Evolutionary conservation across 2,797 vertebrate genomes (phyloP), one percentile per base, ranked within the genome.

Genomic region (Bucorvus abyssinicus): DNA sequence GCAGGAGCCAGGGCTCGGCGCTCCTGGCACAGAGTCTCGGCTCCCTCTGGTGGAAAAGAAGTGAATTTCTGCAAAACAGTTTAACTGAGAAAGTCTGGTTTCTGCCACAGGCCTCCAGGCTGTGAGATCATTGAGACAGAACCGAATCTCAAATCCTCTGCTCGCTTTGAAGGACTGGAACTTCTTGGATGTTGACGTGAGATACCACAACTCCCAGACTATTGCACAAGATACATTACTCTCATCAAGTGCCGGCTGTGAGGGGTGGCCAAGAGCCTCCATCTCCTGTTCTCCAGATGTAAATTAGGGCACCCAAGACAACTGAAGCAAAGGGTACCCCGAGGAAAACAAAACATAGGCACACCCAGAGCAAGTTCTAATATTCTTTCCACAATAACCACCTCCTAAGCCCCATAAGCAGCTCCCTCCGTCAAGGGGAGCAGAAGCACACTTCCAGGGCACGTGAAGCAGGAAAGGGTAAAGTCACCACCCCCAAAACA

Each of bases 31-130:
- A 65, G 77, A 13, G 23, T 44, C 65, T 73, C 52, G 19, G 95
- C 95, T 91, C 95, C 96, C 93, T 89, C 97, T 95, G 68, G 92
- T 91, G 97, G 97, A 74, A 87, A 65, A 81, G 12, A 40, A 16
- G 7, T 13, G 0, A 38, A 65, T 85, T 87, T 59, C 74, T 56
- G 56, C 76, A 67, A 30, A 73, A 74, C 42, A 5, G 14, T 26
- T 45, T 7, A 21, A 8, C 7, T 4, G 24, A 49, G 7, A 44
- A 64, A 84, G 14, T 32, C 53, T 36, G 8, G 7, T 14, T 92
- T 42, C 57, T 88, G 65, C 64, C 42, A 8, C 64, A 27, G 12
- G n/a, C 45, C 23, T 42, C 50, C 59, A 40, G 40, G 52, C 60
- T 29, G 30, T 6, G 21, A 57, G 27, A 20, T 22, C 44, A 34